Percentiles rank a stretch among this genome's conserved stretches.
phyloP scores from a whole-genome alignment of 2,888 invertebrate species.

The Amiota communis region DNA sequence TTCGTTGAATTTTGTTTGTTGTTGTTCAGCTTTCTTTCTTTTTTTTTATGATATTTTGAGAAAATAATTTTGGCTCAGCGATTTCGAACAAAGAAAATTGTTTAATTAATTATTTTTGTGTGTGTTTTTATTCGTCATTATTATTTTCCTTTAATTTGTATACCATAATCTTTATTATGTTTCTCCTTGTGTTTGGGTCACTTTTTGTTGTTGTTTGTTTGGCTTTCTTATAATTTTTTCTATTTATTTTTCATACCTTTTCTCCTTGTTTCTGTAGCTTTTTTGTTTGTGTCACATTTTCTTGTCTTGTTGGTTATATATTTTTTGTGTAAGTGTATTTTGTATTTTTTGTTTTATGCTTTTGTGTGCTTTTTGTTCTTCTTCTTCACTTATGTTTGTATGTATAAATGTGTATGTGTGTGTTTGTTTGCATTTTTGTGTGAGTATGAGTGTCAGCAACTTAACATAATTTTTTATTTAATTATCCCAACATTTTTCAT shows the following conservation, averaged over 20 bases:
- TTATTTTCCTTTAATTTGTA: conserved; percentile 20
- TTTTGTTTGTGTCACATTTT: conserved; percentile 21
- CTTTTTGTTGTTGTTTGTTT: conserved; percentile 26
- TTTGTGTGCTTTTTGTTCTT: conserved; percentile 12
- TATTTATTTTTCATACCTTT: not conserved
- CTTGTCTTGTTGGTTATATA: conserved; percentile 23
- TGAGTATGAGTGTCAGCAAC: conserved; percentile 24
- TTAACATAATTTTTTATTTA: conserved; percentile 24
- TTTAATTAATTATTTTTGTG: conserved; percentile 22
- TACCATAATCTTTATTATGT: conserved; percentile 8
- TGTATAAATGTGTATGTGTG: conserved; percentile 12
- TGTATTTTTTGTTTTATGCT: conserved; percentile 3
- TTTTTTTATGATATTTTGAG: conserved; percentile 26
- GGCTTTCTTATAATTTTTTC: conserved; percentile 21
- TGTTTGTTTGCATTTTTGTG: conserved; percentile 32
- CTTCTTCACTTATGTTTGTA: conserved; percentile 18
- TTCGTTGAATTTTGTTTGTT: conserved; percentile 55
- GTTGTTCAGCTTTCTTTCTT: conserved; percentile 28
- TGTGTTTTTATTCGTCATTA: conserved; percentile 3
- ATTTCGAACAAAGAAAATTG: not conserved
- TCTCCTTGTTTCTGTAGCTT: conserved; percentile 1
- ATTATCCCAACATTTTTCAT: conserved; percentile 39
- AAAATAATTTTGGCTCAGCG: conserved; percentile 18
- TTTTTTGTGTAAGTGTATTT: conserved; percentile 19
- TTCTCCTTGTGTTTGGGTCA: conserved; percentile 16